Evolutionary conservation across 2,888 invertebrate genomes (phyloP), one percentile per base, ranked within the genome.

Genomic region (Thelaira solivaga): DNA sequence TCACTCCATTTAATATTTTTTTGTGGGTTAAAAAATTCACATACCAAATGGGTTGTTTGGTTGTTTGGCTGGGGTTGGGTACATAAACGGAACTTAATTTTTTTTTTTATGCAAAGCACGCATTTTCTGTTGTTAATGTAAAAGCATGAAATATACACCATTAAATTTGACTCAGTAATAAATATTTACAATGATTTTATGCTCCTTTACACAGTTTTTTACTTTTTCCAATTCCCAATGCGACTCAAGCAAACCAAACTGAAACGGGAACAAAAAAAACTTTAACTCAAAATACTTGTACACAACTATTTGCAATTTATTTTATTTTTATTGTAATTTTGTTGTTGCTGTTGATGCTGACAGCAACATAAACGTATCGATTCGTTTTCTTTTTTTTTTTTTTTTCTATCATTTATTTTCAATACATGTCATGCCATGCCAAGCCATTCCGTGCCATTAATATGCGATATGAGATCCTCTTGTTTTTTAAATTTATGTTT

Each of bases 231-330:
- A 26, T 26, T 26, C 6, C 6, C 6, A 6, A 26, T 26, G 4
- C 26, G 26, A 26, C 6, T 26, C 6, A 5, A 26, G 4, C 4
- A 6, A 26, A 26, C 4, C 26, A 26, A 26, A 26, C 4, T 26
- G 6, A 5, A 26, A 26, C 26, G 6, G 6, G 26, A 26, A 26
- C 26, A 26, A 26, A 26, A 26, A 5, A 26, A 5, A 26, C 16
- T 68, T 61, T 18, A 10, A 36, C 45, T 49, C 59, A 73, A 49
- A 26, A 57, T 41, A 16, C 24, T 34, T 36, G 26, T n/a, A n/a
- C 24, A 45, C 57, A 53, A 53, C 45, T 45, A 72, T 64, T 73
- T 57, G 64, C 64, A 72, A 72, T 73, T 73, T 72, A 34, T 64
- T 72, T 73, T 57, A 57, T 39, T 73, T 57, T 73, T 57, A 71